Evolutionary conservation across 2,113 vertebrate species (phyloP), one percentile per base, ranked within the genome.

Genomic region (Bubo bubo): DNA sequence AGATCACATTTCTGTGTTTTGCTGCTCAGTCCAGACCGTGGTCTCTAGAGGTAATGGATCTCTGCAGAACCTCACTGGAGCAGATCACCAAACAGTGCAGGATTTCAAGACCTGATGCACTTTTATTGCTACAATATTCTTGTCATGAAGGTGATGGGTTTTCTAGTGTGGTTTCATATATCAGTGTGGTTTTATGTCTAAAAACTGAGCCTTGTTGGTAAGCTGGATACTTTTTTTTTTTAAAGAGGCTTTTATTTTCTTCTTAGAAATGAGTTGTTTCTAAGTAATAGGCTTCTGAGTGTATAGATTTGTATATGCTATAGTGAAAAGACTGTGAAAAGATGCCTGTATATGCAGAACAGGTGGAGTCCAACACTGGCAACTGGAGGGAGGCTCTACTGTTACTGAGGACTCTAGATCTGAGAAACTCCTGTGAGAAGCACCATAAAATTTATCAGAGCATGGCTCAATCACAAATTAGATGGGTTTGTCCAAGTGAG

Each of bases 71-170:
- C 84, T 87, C 73, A 72, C 83, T 94, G 89, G 77, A 96, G 95
- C 94, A 96, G 93, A 84, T 97, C 93, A 93, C 90, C 83, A 91
- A 92, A 43, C 55, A 93, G 86, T 80, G 62, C 95, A 97, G 95
- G 77, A 79, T 95, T 97, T 97, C 93, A 97, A 93, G 88, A 97
- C 62, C 76, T 94, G 83, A 56, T 84, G 71, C 49, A 79, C 58
- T 96, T 96, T 93, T 96, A 96, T 95, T 87, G 62, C 94, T 79
- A 19, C 52, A 93, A 77, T 91, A 83, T 86, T 71, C 80, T 90
- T 96, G 83, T 93, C 87, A 16, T 43, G 63, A 79, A 91, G 74
- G 86, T 92, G 89, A 62, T 68, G 94, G 88, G 83, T 0, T 92
- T 93, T 80, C 66, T 66, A 13, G 71, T 93, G 70, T 76, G 88